Percentiles rank a stretch among this genome's conserved stretches.
Conservation (phyloP, 2,888 invertebrate genomes). For the Ophion slaviceki region DNA sequence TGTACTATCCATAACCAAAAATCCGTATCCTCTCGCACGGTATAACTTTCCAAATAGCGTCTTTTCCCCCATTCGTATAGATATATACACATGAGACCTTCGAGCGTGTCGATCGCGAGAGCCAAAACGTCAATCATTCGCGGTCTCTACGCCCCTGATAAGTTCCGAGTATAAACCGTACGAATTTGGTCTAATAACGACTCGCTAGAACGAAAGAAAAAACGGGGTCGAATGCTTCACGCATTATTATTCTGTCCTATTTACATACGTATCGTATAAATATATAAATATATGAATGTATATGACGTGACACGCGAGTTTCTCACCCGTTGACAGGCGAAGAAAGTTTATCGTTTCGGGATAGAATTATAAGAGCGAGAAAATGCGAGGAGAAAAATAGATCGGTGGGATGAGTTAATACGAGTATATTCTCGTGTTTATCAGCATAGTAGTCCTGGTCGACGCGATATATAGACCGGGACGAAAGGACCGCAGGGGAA, state of each 20-base stretch:
- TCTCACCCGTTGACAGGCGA: slow-evolving; percentile 58
- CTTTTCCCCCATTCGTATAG: slow-evolving; percentile 10
- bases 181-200: background rate
- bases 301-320: slow-evolving; percentile 51
- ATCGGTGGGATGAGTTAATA: background rate
- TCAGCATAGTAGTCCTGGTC: slow-evolving; percentile 7
- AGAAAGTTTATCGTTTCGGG: slow-evolving; percentile 5
- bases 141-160: slow-evolving; percentile 17
- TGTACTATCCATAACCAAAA: background rate
- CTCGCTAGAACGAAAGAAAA: no score
- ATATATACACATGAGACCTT: background rate
- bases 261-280: background rate
- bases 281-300: background rate
- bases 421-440: slow-evolving; percentile 23
- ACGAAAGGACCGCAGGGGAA: slow-evolving; percentile 34
- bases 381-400: background rate
- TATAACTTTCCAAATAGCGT: background rate
- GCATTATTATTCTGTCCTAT: slow-evolving; percentile 29
- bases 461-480: background rate
- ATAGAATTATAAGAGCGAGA: slow-evolving; percentile 13
- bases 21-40: background rate
- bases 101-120: slow-evolving; percentile 36
- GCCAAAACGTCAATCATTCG: slow-evolving; percentile 28
- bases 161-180: slow-evolving; percentile 37
- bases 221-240: slow-evolving; percentile 35